Conservation (phyloP, 23 tunicate species). For the Ciona savignyi region DNA sequence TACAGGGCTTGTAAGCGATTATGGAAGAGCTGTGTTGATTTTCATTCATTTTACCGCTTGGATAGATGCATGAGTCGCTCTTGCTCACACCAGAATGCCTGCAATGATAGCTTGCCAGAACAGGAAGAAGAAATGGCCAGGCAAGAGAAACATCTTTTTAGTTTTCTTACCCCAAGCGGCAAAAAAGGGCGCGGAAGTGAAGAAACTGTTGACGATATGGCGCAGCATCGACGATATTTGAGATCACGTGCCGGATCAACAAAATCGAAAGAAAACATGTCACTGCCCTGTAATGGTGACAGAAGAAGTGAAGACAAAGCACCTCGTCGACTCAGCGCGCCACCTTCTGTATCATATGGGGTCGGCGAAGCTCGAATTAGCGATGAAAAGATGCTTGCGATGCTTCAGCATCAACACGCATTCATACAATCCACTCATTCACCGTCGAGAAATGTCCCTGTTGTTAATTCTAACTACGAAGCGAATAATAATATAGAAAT, state of each 20-base stretch:
- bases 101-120: constrained; percentile 1
- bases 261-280: constrained; percentile 30
- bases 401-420: background rate
- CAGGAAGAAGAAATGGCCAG: constrained; percentile 21
- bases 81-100: constrained; percentile 23
- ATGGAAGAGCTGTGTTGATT: constrained; percentile 98
- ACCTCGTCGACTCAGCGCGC: constrained; percentile 77
- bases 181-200: constrained; percentile 24
- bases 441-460: background rate
- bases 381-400: constrained; percentile 31
- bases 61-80: constrained; percentile 48
- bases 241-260: constrained; percentile 22
- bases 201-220: constrained; percentile 6
- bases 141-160: constrained; percentile 56
- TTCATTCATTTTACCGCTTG: constrained; percentile 85
- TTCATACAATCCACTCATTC: background rate
- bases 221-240: constrained; percentile 25
- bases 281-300: constrained; percentile 19
- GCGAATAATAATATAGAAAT: constrained; percentile 14
- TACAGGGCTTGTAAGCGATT: constrained; percentile 81
- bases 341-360: constrained; percentile 69
- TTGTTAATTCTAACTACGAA: constrained; percentile 1
- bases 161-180: constrained; percentile 52
- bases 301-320: constrained; percentile 29
- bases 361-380: constrained; percentile 16